Evolutionary conservation across 2,888 invertebrate genomes (phyloP).

Genomic region (Lithosia quadra): DNA sequence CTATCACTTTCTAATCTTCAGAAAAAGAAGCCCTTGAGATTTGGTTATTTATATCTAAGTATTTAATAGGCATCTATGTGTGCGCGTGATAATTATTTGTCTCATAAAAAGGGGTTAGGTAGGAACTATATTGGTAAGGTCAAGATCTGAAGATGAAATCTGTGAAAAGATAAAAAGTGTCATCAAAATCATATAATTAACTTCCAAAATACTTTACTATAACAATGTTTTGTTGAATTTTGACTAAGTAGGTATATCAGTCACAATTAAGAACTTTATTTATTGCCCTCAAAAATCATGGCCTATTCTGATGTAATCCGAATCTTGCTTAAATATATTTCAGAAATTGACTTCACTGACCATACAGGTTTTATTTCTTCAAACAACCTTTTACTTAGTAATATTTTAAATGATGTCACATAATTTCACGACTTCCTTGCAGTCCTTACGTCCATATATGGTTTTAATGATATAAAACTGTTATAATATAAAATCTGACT

Average conservation of each 20-base stretch:
- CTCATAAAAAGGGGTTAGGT: not conserved
- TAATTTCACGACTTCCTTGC: constrained; percentile 19
- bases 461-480: constrained; percentile 30
- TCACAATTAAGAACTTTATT: too few species aligned
- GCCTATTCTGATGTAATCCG: not conserved
- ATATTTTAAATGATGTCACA: constrained; percentile 15
- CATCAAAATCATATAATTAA: too few species aligned
- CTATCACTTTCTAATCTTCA: not conserved
- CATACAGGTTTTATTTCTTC: not conserved
- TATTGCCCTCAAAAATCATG: not conserved
- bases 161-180: not conserved
- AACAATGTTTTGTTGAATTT: not conserved
- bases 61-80: not conserved
- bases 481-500: constrained; percentile 48
- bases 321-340: not conserved
- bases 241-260: too few species aligned
- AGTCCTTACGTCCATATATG: constrained; percentile 9
- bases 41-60: not conserved
- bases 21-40: not conserved
- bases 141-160: not conserved
- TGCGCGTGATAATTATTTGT: too few species aligned
- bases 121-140: not conserved
- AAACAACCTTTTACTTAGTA: not conserved
- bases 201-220: too few species aligned
- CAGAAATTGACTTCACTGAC: not conserved